Evolutionary conservation across 2,113 vertebrate genomes (phyloP).

Genomic region (Nycticebus coucang): DNA sequence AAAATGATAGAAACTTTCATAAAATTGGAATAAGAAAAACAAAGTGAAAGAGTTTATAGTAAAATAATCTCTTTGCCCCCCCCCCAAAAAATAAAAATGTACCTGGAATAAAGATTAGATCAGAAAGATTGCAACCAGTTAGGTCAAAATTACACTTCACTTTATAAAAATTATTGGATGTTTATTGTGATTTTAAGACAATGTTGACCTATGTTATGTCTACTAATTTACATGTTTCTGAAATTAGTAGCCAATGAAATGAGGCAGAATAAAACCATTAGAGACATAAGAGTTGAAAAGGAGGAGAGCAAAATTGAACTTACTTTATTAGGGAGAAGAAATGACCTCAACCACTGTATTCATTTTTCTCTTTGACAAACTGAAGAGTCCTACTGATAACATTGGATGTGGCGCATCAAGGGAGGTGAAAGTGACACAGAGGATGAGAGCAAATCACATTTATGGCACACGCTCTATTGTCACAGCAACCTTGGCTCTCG

Average conservation of each 20-base stretch:
- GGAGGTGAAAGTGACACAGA: neutral
- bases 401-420: neutral
- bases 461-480: neutral
- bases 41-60: neutral
- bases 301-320: neutral
- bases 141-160: neutral
- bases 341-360: neutral
- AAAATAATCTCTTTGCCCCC: neutral
- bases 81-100: neutral
- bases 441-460: neutral
- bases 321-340: neutral
- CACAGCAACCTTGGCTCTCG: neutral
- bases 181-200: neutral
- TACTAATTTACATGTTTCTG: neutral
- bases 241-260: neutral
- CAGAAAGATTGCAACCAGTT: neutral
- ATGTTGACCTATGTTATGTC: neutral
- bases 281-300: neutral
- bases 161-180: neutral
- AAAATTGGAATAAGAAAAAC: neutral
- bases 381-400: neutral
- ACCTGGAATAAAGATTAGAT: neutral
- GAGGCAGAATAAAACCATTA: neutral
- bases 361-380: neutral
- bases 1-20: neutral